Base-by-base conservation (phyloP, 2,113 vertebrate species). In the Bombycilla garrulus region DNA sequence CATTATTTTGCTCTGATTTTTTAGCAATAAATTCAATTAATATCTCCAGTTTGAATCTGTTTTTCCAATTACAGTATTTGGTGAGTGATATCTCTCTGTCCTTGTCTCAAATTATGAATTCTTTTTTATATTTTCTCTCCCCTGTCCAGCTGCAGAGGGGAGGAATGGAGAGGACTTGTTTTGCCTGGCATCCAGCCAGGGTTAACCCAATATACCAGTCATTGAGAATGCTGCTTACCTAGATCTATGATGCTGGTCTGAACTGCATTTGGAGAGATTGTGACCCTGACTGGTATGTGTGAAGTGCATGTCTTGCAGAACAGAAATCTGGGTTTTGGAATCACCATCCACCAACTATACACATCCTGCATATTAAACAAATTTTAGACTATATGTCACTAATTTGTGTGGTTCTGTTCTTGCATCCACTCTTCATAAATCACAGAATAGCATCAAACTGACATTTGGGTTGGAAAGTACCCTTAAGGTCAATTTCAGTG, bases 71-170 rank as follows among this genome's bases (percentile, higher is more conserved):
- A 29, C 7, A 14, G n/a, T 40, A 40, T 47, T 84, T 54, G 8
- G 10, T n/a, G n/a, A 73, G 15, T 64, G 18, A 38, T 45, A 5
- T 53, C 3, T 51, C 56, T 36, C n/a, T 45, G 13, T 72, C 47
- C 6, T 71, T 61, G 8, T 17, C 26, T 38, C 12, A 47, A 23
- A 5, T n/a, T 18, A 54, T 21, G 10, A 64, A 47, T 15, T 38
- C 28, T 25, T 53, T 47, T 7, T 38, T n/a, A 19, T 28, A 38
- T 38, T 47, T 38, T 54, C 8, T 56, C 6, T 54, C 7, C 3
- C 12, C 70, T 29, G 19, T 40, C 36, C 21, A 36, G 0, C 0
- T 71, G 47, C 1, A 1, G 31, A 56, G 10, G 15, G 19, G 23
- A n/a, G 22, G 7, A 28, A 38, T n/a, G 6, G 28, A 54, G 40